Base-by-base conservation (phyloP, 2,113 vertebrate genomes). In the Cichladusa arquata region DNA sequence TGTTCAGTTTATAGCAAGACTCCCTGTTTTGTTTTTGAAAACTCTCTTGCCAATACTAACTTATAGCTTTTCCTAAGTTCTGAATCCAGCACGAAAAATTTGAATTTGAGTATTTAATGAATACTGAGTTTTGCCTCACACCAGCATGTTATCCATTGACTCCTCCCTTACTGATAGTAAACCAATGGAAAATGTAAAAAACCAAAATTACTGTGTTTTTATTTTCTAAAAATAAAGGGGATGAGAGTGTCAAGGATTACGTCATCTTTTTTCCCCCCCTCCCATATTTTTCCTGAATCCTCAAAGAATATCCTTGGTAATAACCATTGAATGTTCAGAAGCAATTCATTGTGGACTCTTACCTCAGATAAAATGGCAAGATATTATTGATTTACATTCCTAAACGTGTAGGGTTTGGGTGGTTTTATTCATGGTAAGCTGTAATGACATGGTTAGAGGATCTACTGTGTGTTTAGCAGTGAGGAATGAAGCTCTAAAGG, bases 401-500 rank as follows among this genome's bases (percentile, higher is more conserved):
- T 90, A 91, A 91, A 93, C 40, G 47, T 64, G 34, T 31, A 62
- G 26, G 1, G 11, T 62, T 76, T 77, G 76, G 53, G 80, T 86
- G 61, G 7, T 25, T 90, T 81, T 87, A 53, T 66, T 67, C 22
- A 57, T 34, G 70, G 34, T 72, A 48, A 48, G 24, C 13, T 78
- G n/a, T 94, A 90, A 90, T 70, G 88, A 82, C 47, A 58, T 1
- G 29, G 33, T 88, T 92, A 93, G 86, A 96, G 72, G 57, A 92
- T 74, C 69, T 83, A 92, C 92, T 95, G 82, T 94, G 76, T 95
- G 80, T 81, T 94, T 67, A 78, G 80, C 34, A 90, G 72, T 78
- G 69, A 94, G 86, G 72, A 97, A 94, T 96, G 93, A 96, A 86
- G 62, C 77, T 96, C 50, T 87, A 91, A 94, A 96, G 33, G 73